Evolutionary conservation across 2,888 invertebrate species (phyloP).

Genomic region (Adineta ricciae): DNA sequence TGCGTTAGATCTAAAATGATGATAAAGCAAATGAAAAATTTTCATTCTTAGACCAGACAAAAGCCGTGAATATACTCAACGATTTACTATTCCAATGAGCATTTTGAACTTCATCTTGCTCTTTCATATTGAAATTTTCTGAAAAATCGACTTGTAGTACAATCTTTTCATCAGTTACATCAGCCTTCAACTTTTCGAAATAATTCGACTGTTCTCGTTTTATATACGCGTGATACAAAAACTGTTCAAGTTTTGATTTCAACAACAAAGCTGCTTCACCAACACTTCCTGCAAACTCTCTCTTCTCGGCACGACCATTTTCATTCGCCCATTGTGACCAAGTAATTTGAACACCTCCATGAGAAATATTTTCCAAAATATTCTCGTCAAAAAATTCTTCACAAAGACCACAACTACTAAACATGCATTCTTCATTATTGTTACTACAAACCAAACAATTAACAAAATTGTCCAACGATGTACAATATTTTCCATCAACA

Average conservation of each 20-base stretch:
- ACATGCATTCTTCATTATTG: too few relatives aligned
- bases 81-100: background rate
- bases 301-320: background rate
- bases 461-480: background rate
- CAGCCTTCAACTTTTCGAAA: background rate
- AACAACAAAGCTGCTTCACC: too few relatives aligned
- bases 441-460: too few relatives aligned
- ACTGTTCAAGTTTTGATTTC: too few relatives aligned
- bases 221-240: background rate
- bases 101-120: conserved; percentile 1
- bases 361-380: too few relatives aligned
- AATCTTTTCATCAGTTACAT: background rate
- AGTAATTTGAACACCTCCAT: too few relatives aligned
- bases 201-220: background rate
- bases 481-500: background rate
- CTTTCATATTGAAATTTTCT: background rate
- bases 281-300: too few relatives aligned
- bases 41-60: background rate
- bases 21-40: background rate
- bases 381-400: too few relatives aligned
- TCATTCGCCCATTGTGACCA: background rate
- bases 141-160: background rate
- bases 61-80: background rate
- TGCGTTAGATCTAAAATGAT: background rate
- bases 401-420: too few relatives aligned